A percentile compares a stretch with the other conserved stretches of the same genome.
phyloP scores from a whole-genome alignment of 1,140 invertebrate genomes.

The Pinna nobilis region DNA sequence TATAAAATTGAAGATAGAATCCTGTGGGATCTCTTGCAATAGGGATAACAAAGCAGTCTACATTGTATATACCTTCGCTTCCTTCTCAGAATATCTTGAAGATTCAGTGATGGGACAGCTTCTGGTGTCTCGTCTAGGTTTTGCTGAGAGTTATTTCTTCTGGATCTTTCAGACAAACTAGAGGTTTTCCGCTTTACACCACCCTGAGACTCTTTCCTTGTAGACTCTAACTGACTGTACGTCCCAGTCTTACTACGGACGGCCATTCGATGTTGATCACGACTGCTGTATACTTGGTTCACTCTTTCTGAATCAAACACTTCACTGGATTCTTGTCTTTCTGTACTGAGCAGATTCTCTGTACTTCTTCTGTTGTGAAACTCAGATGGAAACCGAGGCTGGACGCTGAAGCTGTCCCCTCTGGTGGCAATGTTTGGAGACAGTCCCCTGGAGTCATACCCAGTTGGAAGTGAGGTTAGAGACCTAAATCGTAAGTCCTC shows the following conservation, averaged over 20 bases:
- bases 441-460: constrained; percentile 28
- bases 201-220: neutral
- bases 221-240: neutral
- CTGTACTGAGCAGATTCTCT: constrained; percentile 17
- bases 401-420: constrained; percentile 27
- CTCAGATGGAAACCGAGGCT: constrained; percentile 26
- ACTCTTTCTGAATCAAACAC: constrained; percentile 12
- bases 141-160: constrained; percentile 3
- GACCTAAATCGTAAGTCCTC: constrained; percentile 29
- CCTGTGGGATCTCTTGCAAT: too few relatives aligned
- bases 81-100: constrained; percentile 20
- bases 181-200: constrained; percentile 13
- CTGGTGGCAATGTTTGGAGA: constrained; percentile 34
- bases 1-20: too few relatives aligned
- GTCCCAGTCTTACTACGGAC: constrained; percentile 6
- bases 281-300: neutral
- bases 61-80: constrained; percentile 28
- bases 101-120: constrained; percentile 10
- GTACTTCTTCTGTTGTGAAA: constrained; percentile 18
- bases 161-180: constrained; percentile 6
- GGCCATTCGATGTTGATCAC: constrained; percentile 6
- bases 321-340: constrained; percentile 4
- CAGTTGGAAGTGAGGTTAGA: constrained; percentile 29
- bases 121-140: constrained; percentile 1
- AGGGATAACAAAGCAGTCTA: too few relatives aligned